These are phyloP conservation scores for Rachycentron canadum DNA, from an alignment of 2,797 vertebrate genomes.

Conservation along the genomic window DNA sequence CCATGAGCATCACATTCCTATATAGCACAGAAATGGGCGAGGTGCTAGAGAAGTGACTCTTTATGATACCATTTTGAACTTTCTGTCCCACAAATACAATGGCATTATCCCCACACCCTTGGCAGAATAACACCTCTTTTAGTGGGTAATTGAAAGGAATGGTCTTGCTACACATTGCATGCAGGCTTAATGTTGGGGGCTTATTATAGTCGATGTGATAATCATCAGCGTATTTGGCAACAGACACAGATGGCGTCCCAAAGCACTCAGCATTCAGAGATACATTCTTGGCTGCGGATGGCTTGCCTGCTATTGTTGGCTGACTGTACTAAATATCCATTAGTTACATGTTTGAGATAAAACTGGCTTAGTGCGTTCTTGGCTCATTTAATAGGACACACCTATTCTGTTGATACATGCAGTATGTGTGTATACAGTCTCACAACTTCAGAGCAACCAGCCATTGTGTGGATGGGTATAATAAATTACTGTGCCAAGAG, in stretches of 20 bases:
- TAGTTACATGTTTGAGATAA: conserved; percentile 66
- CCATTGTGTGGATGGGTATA: neutral
- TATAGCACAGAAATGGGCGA: neutral
- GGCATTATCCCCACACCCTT: conserved; percentile 33
- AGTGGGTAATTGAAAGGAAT: conserved; percentile 63
- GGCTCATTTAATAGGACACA: conserved; percentile 53
- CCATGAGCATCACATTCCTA: neutral
- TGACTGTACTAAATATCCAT: conserved; percentile 64
- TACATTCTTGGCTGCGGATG: conserved; percentile 42
- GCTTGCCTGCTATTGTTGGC: conserved; percentile 61
- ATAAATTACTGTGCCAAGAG: conserved; percentile 37
- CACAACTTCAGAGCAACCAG: conserved; percentile 27
- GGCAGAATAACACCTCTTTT: conserved; percentile 36
- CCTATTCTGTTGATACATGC: conserved; percentile 46
- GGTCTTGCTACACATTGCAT: conserved; percentile 47
- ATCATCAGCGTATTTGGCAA: conserved; percentile 63
- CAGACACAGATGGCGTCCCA: conserved; percentile 65
- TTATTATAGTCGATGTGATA: conserved; percentile 66
- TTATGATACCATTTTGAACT: conserved; percentile 27
- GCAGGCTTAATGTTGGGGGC: conserved; percentile 57
- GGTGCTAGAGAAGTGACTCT: conserved; percentile 8
- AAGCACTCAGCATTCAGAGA: conserved; percentile 56
- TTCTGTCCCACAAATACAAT: conserved; percentile 36
- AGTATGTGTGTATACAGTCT: conserved; percentile 14
- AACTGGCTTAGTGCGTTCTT: conserved; percentile 47